Evolutionary conservation across 2,113 vertebrate genomes (phyloP), one percentile per base, ranked within the genome.

Genomic region (Equus przewalskii): DNA sequence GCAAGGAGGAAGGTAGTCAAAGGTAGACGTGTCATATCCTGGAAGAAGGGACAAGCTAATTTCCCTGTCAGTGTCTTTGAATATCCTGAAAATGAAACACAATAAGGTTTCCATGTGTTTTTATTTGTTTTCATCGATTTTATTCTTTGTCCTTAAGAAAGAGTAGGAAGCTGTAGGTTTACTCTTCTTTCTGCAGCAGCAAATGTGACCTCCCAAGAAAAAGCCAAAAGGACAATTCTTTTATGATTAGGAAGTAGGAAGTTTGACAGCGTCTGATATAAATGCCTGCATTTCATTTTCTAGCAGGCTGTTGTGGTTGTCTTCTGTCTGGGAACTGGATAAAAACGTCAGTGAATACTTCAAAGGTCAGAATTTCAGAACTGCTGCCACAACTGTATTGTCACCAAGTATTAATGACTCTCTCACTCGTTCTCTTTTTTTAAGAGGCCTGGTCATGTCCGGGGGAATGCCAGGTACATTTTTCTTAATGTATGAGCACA

Each of bases 401-500:
- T 98, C 98, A 98, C 95, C 81, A 98, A 97, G 97, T 98, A 97
- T 98, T 98, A 99, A 99, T 98, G 98, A 98, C 97, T 97, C 96
- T 98, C 94, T 99, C 84, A 58, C 51, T 88, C 0, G 9, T 81
- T 97, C 67, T 91, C 97, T 98, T 98, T 99, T 98, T 98, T 98
- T 96, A 98, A 99, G 97, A 98, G 98, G 98, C 98, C 98, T 98
- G 98, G 97, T 98, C 98, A 99, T 99, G 99, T 99, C 98, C 98
- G 93, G 98, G 97, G 98, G 98, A 99, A 99, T 99, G 99, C 99
- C 99, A 99, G 99, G 98, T 99, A 99, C 99, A 99, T 99, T 99
- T 98, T 99, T 99, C 99, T 99, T 99, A 99, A 99, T 99, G 99
- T 99, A 98, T 99, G 98, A 99, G 98, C 99, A 99, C 99, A 99